Conservation (phyloP, 2,888 invertebrate species). For the Xanthorhoe designata region DNA sequence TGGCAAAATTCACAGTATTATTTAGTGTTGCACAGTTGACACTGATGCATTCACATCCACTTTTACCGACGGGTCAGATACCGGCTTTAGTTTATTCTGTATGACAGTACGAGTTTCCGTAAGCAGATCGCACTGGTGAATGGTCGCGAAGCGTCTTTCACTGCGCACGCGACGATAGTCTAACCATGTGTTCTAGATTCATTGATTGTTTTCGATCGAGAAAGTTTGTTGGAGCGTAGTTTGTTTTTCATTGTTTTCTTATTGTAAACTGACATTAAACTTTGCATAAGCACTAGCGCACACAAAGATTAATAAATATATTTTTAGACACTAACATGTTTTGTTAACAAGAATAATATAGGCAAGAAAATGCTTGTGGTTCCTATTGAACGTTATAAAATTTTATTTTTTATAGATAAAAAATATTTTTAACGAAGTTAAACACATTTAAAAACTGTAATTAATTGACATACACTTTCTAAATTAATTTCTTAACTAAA, state of each 20-base stretch:
- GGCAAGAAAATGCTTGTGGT: too few relatives aligned
- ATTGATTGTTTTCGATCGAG: slow-evolving; percentile 42
- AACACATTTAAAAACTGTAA: too few relatives aligned
- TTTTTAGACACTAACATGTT: too few relatives aligned
- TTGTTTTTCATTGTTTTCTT: slow-evolving; percentile 15
- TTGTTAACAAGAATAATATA: too few relatives aligned
- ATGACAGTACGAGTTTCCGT: slow-evolving; percentile 53
- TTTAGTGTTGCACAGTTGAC: slow-evolving; percentile 1
- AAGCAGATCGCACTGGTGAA: slow-evolving; percentile 62
- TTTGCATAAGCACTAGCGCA: not conserved
- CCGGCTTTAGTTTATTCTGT: slow-evolving; percentile 47
- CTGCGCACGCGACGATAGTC: slow-evolving; percentile 46
- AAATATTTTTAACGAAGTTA: too few relatives aligned
- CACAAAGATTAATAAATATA: not conserved
- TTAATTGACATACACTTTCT: too few relatives aligned
- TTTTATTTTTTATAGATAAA: too few relatives aligned
- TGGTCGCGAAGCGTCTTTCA: slow-evolving; percentile 53
- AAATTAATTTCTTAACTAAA: too few relatives aligned
- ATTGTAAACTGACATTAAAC: not conserved
- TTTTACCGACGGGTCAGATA: slow-evolving; percentile 45
- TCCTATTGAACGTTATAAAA: too few relatives aligned
- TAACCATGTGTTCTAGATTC: slow-evolving; percentile 50
- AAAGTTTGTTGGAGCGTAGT: slow-evolving; percentile 7
- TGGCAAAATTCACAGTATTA: slow-evolving; percentile 4
- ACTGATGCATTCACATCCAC: slow-evolving; percentile 21